phyloP scores from a whole-genome alignment of 2,113 vertebrate species.

The Vulpes vulpes region DNA sequence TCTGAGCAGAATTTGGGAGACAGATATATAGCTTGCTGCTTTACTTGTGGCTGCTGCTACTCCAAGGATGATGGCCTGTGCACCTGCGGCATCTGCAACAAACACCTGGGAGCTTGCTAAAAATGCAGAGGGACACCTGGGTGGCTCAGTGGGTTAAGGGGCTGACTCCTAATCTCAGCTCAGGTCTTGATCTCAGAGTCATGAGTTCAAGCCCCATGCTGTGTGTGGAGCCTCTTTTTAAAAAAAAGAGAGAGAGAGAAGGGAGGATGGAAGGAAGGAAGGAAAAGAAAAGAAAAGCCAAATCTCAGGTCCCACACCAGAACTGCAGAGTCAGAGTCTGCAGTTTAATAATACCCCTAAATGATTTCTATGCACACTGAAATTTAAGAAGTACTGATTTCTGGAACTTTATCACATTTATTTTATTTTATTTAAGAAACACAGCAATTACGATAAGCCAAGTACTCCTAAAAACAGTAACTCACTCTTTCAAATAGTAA shows the following conservation, averaged over 20 bases:
- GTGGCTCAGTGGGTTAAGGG: neutral
- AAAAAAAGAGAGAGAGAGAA: too few relatives aligned
- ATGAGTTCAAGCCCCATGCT: neutral
- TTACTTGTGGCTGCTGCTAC: neutral
- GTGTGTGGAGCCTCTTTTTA: neutral
- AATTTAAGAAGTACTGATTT: neutral
- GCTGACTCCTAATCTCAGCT: neutral
- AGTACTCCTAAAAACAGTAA: neutral
- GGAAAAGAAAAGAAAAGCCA: neutral
- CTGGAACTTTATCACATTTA: neutral
- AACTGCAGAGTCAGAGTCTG: neutral
- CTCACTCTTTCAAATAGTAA: neutral
- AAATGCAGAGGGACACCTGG: neutral
- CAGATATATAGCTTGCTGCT: neutral
- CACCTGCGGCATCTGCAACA: neutral
- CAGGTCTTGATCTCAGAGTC: neutral
- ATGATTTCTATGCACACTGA: neutral
- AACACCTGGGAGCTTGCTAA: neutral
- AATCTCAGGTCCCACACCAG: neutral
- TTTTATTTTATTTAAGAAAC: constrained; percentile 40
- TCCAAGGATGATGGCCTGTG: neutral
- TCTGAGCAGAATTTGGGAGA: neutral
- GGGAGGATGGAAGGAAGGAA: too few relatives aligned
- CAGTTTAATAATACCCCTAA: neutral
- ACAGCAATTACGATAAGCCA: neutral